phyloP scores from a whole-genome alignment of 2,113 vertebrate genomes.

The Eptatretus burgeri region DNA sequence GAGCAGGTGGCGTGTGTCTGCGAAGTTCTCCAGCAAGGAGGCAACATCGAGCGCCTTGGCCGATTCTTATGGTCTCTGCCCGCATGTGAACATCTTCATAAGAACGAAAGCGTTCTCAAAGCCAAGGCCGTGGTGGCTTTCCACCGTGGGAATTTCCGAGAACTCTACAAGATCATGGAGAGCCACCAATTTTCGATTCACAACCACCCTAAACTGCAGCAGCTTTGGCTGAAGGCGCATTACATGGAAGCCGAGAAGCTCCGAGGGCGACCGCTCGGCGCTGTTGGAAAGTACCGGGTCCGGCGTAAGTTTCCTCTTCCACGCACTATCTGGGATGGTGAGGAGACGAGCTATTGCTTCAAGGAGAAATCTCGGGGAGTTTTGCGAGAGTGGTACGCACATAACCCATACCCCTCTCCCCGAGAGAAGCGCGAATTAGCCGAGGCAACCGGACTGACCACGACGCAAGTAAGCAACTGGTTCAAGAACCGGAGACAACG shows the following conservation, averaged over 20 bases:
- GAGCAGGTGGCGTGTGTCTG: slow-evolving; percentile 22
- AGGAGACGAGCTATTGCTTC: slow-evolving; percentile 25
- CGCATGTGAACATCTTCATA: slow-evolving; percentile 10
- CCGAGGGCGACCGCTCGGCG: slow-evolving; percentile 20
- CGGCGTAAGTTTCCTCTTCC: slow-evolving; percentile 23
- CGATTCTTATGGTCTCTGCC: slow-evolving; percentile 18
- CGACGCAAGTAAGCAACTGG: slow-evolving; percentile 19
- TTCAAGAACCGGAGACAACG: slow-evolving; percentile 18
- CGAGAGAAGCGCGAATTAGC: slow-evolving; percentile 19
- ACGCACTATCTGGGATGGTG: slow-evolving; percentile 24
- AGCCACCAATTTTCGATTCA: slow-evolving; percentile 17
- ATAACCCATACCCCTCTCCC: slow-evolving; percentile 19
- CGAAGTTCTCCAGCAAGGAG: slow-evolving; percentile 17
- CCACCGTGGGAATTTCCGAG: slow-evolving; percentile 19
- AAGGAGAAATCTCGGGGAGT: slow-evolving; percentile 22
- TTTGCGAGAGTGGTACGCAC: slow-evolving; percentile 17
- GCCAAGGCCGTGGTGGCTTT: slow-evolving; percentile 19
- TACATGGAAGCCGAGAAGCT: slow-evolving; percentile 20
- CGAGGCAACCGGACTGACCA: slow-evolving; percentile 14
- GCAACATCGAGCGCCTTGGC: slow-evolving; percentile 16
- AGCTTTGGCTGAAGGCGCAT: slow-evolving; percentile 22
- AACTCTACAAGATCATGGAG: slow-evolving; percentile 20
- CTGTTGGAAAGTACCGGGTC: slow-evolving; percentile 23
- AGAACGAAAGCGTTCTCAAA: slow-evolving; percentile 20
- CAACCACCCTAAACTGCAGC: slow-evolving; percentile 22